Conservation (phyloP, 2,888 invertebrate genomes). For the Polydrusus pterygomalis region DNA sequence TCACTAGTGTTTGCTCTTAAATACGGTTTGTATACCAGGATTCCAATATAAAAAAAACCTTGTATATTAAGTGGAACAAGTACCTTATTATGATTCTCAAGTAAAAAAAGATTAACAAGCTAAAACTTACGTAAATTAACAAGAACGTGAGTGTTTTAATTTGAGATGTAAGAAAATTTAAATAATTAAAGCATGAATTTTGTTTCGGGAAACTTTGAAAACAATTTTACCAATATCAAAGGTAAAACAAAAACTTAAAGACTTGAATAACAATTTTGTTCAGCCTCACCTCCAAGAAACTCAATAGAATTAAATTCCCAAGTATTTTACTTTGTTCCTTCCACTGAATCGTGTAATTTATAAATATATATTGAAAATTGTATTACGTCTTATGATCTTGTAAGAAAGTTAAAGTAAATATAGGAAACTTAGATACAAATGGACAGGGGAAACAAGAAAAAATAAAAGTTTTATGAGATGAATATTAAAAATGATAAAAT, state of each 20-base stretch:
- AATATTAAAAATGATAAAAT: no score
- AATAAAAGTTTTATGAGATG: no score
- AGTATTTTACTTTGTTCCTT: constrained; percentile 2
- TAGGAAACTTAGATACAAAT: not conserved
- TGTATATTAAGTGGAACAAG: no score
- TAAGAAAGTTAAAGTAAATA: not conserved
- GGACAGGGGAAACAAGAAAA: no score
- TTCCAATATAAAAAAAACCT: no score
- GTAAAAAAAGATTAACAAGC: not conserved
- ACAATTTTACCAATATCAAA: constrained; percentile 2
- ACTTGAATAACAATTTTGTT: constrained; percentile 2
- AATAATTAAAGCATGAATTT: not conserved
- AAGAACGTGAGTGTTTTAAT: not conserved
- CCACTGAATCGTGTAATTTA: not conserved
- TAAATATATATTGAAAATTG: constrained; percentile 3
- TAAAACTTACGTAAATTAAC: not conserved
- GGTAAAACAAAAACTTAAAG: constrained; percentile 3
- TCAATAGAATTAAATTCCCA: constrained; percentile 3
- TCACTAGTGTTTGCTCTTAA: no score
- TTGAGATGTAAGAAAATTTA: not conserved
- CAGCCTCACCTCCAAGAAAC: constrained; percentile 2
- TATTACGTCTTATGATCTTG: not conserved
- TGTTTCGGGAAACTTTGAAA: constrained; percentile 2
- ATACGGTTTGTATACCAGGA: no score
- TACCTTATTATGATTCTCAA: no score